Evolutionary conservation across 2,888 invertebrate species (phyloP).

Genomic region (Synanthedon tipuliformis): DNA sequence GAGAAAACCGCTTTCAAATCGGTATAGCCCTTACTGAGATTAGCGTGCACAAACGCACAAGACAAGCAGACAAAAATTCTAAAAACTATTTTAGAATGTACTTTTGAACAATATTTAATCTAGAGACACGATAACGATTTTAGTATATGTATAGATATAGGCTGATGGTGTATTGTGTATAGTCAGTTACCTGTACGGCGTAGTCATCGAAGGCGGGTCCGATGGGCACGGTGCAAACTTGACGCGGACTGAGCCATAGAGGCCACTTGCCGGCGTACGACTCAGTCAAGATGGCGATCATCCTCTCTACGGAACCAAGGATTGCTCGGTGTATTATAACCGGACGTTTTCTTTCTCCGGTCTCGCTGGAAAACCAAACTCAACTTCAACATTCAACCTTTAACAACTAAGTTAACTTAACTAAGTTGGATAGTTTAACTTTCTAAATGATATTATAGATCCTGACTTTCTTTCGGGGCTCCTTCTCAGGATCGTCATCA

Average conservation of each 20-base stretch:
- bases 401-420: not conserved
- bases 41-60: too few relatives aligned
- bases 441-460: not conserved
- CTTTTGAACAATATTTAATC: too few relatives aligned
- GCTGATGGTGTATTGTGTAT: too few relatives aligned
- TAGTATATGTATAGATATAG: too few relatives aligned
- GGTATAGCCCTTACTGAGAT: too few relatives aligned
- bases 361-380: conserved; percentile 70
- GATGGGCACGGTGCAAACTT: conserved; percentile 90
- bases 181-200: conserved; percentile 74
- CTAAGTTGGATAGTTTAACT: too few relatives aligned
- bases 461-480: too few relatives aligned
- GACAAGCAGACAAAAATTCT: too few relatives aligned
- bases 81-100: too few relatives aligned
- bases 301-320: conserved; percentile 96
- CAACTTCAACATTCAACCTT: too few relatives aligned
- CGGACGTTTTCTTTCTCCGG: conserved; percentile 89
- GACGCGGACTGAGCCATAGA: conserved; percentile 98
- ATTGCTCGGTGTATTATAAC: conserved; percentile 99
- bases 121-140: not conserved
- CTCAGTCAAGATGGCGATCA: conserved; percentile 98
- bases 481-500: too few relatives aligned
- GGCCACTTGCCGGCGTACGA: conserved; percentile 99
- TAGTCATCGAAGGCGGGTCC: conserved; percentile 90
- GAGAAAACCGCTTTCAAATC: too few relatives aligned